phyloP scores from a whole-genome alignment of 64 coral and sea anemone genomes.

The Porites australiensis region DNA sequence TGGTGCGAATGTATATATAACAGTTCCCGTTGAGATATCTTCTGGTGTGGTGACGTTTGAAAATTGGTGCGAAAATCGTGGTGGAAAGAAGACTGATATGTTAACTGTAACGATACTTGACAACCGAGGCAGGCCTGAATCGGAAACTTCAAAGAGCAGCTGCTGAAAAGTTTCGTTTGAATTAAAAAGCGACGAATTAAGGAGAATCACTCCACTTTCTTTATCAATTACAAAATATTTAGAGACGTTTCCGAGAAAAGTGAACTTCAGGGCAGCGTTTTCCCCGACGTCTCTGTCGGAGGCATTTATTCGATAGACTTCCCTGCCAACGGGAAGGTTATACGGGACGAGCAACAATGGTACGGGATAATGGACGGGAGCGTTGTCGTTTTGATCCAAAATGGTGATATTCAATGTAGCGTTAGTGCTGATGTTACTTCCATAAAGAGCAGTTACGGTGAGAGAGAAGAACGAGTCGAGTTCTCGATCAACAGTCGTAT shows the following conservation, averaged over 20 bases:
- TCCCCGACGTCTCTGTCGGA: conserved; percentile 27
- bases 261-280: conserved; percentile 29
- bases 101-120: conserved; percentile 53
- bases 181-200: conserved; percentile 44
- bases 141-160: conserved; percentile 23
- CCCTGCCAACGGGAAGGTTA: conserved; percentile 36
- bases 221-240: conserved; percentile 28
- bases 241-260: neutral
- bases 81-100: conserved; percentile 62
- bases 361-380: conserved; percentile 8
- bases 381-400: conserved; percentile 65
- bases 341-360: conserved; percentile 33
- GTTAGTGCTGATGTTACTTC: conserved; percentile 66
- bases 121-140: neutral
- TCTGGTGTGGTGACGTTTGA: neutral
- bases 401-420: conserved; percentile 63
- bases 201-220: conserved; percentile 42
- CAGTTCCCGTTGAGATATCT: conserved; percentile 17
- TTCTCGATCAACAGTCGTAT: conserved; percentile 43
- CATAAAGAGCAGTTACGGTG: conserved; percentile 42
- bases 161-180: conserved; percentile 28
- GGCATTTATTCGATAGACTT: conserved; percentile 48
- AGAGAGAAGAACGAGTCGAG: conserved; percentile 4
- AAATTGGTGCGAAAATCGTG: neutral
- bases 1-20: conserved; percentile 32